Percentiles rank a stretch among this genome's conserved stretches.
Conservation (phyloP, 2,888 invertebrate genomes). For the Cordilura impudica region DNA sequence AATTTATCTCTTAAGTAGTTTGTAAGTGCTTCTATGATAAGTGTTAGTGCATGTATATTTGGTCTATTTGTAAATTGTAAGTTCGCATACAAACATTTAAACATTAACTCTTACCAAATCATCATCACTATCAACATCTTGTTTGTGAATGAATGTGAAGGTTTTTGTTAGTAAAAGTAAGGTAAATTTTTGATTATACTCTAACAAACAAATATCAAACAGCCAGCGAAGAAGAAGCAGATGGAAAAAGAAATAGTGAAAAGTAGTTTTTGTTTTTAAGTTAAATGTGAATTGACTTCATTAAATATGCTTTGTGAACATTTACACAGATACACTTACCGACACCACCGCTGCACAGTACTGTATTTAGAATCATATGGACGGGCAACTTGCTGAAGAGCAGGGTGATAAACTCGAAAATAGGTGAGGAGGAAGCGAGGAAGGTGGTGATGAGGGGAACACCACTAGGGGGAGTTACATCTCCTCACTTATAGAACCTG, state of each 20-base stretch:
- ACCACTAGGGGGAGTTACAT: no score
- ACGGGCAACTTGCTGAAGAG: no score
- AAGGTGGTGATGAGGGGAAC: no score
- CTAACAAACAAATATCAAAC: neutral
- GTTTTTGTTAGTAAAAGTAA: constrained; percentile 20
- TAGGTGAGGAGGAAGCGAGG: no score
- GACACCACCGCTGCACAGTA: neutral
- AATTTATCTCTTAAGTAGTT: constrained; percentile 48
- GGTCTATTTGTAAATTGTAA: neutral
- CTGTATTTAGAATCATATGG: no score
- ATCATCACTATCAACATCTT: neutral
- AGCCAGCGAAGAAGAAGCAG: neutral
- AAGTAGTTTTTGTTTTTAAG: constrained; percentile 1
- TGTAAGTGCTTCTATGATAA: constrained; percentile 21
- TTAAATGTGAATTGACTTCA: constrained; percentile 44
- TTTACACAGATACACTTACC: neutral
- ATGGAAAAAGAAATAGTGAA: neutral
- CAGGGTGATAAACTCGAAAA: no score
- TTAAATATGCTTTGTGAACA: constrained; percentile 41
- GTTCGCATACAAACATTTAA: neutral
- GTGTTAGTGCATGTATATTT: neutral
- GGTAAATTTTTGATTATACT: constrained; percentile 19
- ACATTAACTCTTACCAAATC: constrained; percentile 2
- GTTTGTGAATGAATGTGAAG: constrained; percentile 10
- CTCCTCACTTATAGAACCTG: no score